Base-by-base conservation (phyloP, 2,888 invertebrate species). In the Erebia palarica region DNA sequence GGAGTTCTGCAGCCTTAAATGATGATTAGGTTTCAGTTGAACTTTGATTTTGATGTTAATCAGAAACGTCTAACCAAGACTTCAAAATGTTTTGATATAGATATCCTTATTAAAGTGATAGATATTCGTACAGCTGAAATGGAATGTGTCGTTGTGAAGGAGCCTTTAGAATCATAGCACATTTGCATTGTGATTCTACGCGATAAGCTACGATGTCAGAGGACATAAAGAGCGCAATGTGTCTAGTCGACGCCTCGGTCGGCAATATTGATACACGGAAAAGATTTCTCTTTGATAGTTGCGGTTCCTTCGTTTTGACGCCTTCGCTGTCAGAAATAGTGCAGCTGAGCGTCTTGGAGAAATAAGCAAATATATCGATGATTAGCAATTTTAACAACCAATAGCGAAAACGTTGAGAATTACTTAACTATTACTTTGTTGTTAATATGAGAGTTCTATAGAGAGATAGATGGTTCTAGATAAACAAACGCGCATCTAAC, bases 221-320 rank as follows among this genome's bases (percentile, higher is more conserved):
- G 70, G 70, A 74, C 76, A 78, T 78, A 89, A 73, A 84, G 81
- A 81, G 81, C 82, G 81, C 84, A 84, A 86, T 88, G 87, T 86
- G 89, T 88, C 88, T 87, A 83, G 87, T 84, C 85, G 86, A 81
- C 85, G 85, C 81, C 84, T 80, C 84, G 82, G 81, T 81, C 80
- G 81, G 76, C 87, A 87, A 90, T 93, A 93, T 92, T 92, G 92
- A 90, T 91, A 94, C 94, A 94, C 91, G 93, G 93, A 94, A 94
- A 94, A 93, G 92, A 94, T 94, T 92, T 94, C 93, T 91, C 91
- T 93, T 94, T 93, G 93, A 93, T 94, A 93, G 93, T 94, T 88
- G 92, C 84, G 91, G 89, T 88, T 85, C 83, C 84, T 89, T 85
- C 88, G 89, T 87, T 90, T 90, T 88, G 90, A 91, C 88, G 91